Evolutionary conservation across 2,797 vertebrate species (phyloP), one percentile per base, ranked within the genome.

Genomic region (Anguilla pacifica): DNA sequence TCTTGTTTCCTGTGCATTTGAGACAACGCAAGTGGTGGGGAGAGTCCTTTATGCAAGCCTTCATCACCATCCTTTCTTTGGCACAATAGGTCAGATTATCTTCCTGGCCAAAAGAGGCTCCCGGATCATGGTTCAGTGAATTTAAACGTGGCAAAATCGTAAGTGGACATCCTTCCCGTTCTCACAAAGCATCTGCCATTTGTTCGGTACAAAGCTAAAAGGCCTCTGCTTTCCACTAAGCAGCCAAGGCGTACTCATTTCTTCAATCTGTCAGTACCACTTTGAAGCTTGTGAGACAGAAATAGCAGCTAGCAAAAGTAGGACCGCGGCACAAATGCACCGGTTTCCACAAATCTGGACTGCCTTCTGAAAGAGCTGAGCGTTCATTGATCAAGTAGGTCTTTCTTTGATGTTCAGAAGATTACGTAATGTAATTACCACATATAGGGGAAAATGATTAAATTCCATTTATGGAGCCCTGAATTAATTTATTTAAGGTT

Each of bases 101-200:
- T 35, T 98, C 98, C 0, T 99, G 98, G 98, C 98, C 98, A 59
- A 99, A 99, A 91, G 98, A 99, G 94, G 94, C 96, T 79, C 97
- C 98, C 49, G 98, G 98, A 91, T 98, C 98, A 87, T 99, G 98
- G 98, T 99, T 98, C 92, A 99, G 98, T 94, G 98, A 99, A 96
- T 99, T 99, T 91, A 99, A 99, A 92, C 97, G 98, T 92, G 98
- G 98, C 83, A 99, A 99, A 95, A 97, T 99, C 89, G 98, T 99
- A 96, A 96, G 97, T 97, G 55, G 61, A 31, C 7, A 83, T 85
- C 84, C 51, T 31, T 83, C 51, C 25, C n/a, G 7, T 28, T 25
- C 6, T n/a, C n/a, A 28, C 82, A 25, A 53, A 49, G 43, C 39
- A 46, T 53, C 11, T 82, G 25, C 35, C 35, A 39, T 15, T 39